Conservation (phyloP, 2,113 vertebrate species). For the Proteles cristata region DNA sequence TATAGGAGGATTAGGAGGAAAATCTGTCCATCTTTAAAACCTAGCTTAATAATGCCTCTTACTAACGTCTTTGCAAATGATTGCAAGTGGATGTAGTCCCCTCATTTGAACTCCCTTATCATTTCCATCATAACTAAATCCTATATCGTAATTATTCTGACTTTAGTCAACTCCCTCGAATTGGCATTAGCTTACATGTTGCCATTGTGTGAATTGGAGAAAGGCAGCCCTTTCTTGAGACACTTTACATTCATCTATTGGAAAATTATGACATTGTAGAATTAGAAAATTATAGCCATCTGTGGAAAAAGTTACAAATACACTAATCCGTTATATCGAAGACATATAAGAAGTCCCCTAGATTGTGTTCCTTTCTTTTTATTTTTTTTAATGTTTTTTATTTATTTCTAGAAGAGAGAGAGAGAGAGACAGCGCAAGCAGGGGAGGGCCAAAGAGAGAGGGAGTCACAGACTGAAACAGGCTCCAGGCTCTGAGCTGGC, state of each 20-base stretch:
- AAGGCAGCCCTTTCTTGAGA: neutral
- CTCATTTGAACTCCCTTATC: neutral
- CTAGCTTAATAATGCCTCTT: neutral
- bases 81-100: neutral
- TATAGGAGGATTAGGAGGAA: no score
- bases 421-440: no score
- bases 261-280: neutral
- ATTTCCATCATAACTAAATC: neutral
- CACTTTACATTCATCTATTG: neutral
- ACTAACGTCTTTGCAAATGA: neutral
- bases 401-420: no score
- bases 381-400: no score
- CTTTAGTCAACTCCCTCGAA: neutral
- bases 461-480: no score
- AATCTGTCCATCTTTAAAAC: neutral
- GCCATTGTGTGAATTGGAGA: neutral
- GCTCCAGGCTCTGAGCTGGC: no score
- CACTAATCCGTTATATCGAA: neutral
- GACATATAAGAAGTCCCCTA: neutral
- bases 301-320: neutral
- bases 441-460: no score
- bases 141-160: neutral
- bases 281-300: neutral
- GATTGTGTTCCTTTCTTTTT: neutral
- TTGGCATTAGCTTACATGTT: neutral